phyloP scores from a whole-genome alignment of 2,113 vertebrate genomes.

The Psittacula cyanocephala region DNA sequence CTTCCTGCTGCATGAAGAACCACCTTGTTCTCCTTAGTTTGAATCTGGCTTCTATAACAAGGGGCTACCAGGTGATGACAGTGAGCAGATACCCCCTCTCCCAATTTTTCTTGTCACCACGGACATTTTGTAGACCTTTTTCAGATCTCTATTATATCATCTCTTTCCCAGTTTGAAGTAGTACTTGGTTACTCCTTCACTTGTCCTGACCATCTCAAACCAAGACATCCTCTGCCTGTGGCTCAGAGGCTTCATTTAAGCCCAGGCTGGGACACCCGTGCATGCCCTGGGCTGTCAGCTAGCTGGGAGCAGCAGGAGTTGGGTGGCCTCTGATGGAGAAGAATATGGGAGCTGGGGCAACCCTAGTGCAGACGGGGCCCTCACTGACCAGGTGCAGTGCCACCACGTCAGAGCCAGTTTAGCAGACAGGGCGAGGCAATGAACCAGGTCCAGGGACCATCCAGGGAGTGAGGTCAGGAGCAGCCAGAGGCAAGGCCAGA shows the following conservation, averaged over 20 bases:
- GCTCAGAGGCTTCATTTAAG: not conserved
- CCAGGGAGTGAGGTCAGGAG: not conserved
- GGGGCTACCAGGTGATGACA: not conserved
- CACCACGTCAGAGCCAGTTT: not conserved
- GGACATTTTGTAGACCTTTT: not conserved
- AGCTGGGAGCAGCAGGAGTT: not conserved
- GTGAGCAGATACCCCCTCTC: not conserved
- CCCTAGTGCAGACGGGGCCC: not conserved
- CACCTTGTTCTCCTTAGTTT: not conserved
- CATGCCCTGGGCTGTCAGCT: not conserved
- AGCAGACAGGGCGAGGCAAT: not conserved
- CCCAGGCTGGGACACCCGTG: not conserved
- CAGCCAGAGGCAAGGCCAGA: not conserved
- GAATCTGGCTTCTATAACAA: not conserved
- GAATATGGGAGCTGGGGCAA: not conserved
- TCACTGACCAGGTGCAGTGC: accelerated
- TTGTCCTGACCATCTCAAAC: not conserved
- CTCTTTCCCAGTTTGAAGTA: not conserved
- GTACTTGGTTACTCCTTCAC: not conserved
- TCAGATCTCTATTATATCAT: not conserved
- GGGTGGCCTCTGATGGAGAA: not conserved
- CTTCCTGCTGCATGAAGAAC: not conserved
- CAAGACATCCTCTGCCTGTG: not conserved
- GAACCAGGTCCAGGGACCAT: not conserved
- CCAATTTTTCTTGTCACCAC: not conserved